These are phyloP conservation scores for Hyla sarda DNA, from an alignment of 2,113 vertebrate species.

Conservation along the genomic window DNA sequence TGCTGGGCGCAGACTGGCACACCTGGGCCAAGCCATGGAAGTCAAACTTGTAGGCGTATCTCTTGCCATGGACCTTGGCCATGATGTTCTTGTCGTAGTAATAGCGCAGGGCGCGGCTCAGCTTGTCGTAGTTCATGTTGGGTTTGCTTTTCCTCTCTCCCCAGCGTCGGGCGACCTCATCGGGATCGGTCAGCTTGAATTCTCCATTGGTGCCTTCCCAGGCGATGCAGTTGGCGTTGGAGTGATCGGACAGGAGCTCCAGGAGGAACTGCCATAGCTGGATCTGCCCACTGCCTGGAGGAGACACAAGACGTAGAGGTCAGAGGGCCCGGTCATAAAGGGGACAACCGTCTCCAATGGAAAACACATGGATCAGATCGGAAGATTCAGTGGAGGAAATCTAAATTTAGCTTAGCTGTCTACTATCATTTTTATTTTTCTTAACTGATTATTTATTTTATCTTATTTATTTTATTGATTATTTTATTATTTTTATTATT, in stretches of 20 bases:
- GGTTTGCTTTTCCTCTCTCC: slow-evolving; percentile 97
- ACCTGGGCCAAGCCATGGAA: slow-evolving; percentile 96
- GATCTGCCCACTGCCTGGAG: slow-evolving; percentile 94
- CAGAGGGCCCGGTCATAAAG: no score
- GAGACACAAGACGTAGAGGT: no score
- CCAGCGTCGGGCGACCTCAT: slow-evolving; percentile 96
- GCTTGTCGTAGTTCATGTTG: slow-evolving; percentile 69
- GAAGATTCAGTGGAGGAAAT: no score
- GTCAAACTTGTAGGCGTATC: slow-evolving; percentile 98
- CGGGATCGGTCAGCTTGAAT: slow-evolving; percentile 96
- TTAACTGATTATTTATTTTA: no score
- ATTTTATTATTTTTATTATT: no score
- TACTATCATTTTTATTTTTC: no score
- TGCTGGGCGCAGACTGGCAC: slow-evolving; percentile 88
- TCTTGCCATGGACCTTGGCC: slow-evolving; percentile 97
- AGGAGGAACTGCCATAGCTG: slow-evolving; percentile 98
- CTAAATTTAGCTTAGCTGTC: no score
- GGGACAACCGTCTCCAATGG: no score
- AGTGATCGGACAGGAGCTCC: slow-evolving; percentile 92
- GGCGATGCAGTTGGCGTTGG: slow-evolving; percentile 91
- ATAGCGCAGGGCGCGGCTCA: slow-evolving; percentile 96
- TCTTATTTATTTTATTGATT: no score
- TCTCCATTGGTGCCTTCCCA: slow-evolving; percentile 97
- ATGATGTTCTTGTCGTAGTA: slow-evolving; percentile 99
- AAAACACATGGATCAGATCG: no score